Base-by-base conservation (phyloP, 2,113 vertebrate genomes). In the Osmerus eperlanus region DNA sequence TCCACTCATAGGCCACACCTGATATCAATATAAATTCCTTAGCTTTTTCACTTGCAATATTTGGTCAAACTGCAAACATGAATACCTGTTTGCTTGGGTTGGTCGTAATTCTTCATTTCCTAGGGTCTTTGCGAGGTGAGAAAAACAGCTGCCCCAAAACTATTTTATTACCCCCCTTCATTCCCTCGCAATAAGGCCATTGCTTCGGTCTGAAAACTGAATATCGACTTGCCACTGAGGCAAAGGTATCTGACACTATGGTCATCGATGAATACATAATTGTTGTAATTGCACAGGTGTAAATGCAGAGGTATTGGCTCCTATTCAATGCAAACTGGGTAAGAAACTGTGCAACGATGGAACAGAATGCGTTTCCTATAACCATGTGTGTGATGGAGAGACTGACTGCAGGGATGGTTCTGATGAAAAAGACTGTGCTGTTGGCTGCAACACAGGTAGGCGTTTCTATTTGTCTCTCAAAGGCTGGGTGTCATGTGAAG, bases 351-450 rank as follows among this genome's bases (percentile, higher is more conserved):
- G 94, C 79, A 86, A 0, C 1, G 89, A 94, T 0, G 92, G 90
- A 88, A 67, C 73, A 12, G 51, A 94, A 28, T 97, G 95, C 0
- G 72, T 97, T 13, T 69, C 81, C 28, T 80, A 76, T 54, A 89
- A 78, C 12, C 90, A 92, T 41, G 5, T 94, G 59, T 96, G 96
- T 66, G 93, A 97, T 53, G 94, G 95, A 13, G 91, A 95, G 41
- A 29, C 5, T 0, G 95, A 97, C 86, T 96, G 96, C 67, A 75
- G 3, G 0, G 95, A 96, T 63, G 92, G 92, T 23, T 96, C 95
- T 0, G 94, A 97, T 78, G 95, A 98, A 77, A 87, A 89, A n/a
- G 91, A 90, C 3, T 83, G 90, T 74, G 76, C 73, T 19, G 68
- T 87, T 60, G 89, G 76, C 9, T 92, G 88, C 59, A 78, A 18